phyloP scores from a whole-genome alignment of 30 jellyfish, hydroid and myxozoan genomes.

The Pelagia noctiluca region DNA sequence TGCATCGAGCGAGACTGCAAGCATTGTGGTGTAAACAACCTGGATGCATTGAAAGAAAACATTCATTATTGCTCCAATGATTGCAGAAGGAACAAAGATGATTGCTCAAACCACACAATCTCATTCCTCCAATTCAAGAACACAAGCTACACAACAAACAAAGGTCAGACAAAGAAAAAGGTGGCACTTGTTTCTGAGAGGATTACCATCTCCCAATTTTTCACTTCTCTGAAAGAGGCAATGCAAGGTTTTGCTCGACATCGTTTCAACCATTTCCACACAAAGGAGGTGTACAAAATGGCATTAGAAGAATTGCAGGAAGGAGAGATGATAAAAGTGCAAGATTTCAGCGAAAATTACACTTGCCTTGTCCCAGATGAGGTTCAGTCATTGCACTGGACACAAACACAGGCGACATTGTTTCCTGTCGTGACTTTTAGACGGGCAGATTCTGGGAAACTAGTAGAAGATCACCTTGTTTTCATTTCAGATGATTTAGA shows the following conservation, averaged over 20 bases:
- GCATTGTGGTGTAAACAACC: constrained; percentile 44
- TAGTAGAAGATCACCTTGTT: constrained; percentile 64
- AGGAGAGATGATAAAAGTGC: constrained; percentile 10
- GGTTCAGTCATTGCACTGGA: too few relatives aligned
- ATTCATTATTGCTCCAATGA: constrained; percentile 43
- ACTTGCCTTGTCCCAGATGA: too few relatives aligned
- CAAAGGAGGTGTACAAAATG: too few relatives aligned
- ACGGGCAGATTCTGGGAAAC: constrained; percentile 55
- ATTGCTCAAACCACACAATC: constrained; percentile 49
- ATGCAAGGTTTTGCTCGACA: too few relatives aligned
- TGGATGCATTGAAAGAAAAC: constrained; percentile 39
- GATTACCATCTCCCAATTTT: constrained; percentile 49
- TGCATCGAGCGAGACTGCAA: constrained; percentile 71
- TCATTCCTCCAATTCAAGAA: constrained; percentile 48
- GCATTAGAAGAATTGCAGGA: constrained; percentile 26
- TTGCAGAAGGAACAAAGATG: constrained; percentile 48
- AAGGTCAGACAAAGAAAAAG: too few relatives aligned
- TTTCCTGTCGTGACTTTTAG: too few relatives aligned
- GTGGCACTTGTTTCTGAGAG: constrained; percentile 48
- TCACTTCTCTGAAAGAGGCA: constrained; percentile 12
- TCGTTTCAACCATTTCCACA: too few relatives aligned
- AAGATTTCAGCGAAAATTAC: constrained; percentile 56
- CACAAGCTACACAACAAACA: constrained; percentile 39
- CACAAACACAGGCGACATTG: too few relatives aligned
- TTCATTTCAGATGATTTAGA: constrained; percentile 63